phyloP scores from a whole-genome alignment of 1,140 invertebrate genomes.

The Hypothenemus hampei region DNA sequence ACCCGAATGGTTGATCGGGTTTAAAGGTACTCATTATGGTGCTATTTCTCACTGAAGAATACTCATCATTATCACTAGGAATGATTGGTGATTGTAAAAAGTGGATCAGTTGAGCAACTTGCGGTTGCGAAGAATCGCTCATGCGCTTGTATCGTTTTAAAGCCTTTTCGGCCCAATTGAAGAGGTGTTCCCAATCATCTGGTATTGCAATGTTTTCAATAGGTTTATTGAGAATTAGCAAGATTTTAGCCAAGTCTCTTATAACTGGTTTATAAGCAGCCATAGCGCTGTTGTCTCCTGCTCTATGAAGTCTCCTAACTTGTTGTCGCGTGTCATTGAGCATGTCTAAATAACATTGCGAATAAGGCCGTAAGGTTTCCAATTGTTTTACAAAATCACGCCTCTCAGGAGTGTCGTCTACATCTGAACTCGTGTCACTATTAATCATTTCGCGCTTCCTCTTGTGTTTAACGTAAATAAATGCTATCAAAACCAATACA shows the following conservation, averaged over 20 bases:
- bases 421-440: slow-evolving; percentile 42
- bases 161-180: slow-evolving; percentile 68
- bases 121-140: slow-evolving; percentile 47
- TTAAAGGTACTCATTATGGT: slow-evolving; percentile 54
- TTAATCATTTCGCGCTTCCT: slow-evolving; percentile 47
- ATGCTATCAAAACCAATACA: slow-evolving; percentile 55
- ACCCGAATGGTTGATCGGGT: slow-evolving; percentile 46
- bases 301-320: slow-evolving; percentile 62
- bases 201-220: slow-evolving; percentile 62
- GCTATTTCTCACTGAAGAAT: slow-evolving; percentile 32
- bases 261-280: slow-evolving; percentile 66
- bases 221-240: slow-evolving; percentile 64
- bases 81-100: slow-evolving; percentile 55
- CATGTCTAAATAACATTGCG: slow-evolving; percentile 67
- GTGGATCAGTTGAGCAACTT: slow-evolving; percentile 60
- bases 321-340: slow-evolving; percentile 69
- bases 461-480: slow-evolving; percentile 55
- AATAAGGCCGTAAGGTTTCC: slow-evolving; percentile 61
- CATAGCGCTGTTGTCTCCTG: slow-evolving; percentile 62
- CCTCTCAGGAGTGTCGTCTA: slow-evolving; percentile 51
- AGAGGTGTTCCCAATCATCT: slow-evolving; percentile 71
- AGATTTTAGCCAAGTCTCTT: slow-evolving; percentile 67
- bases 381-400: slow-evolving; percentile 64
- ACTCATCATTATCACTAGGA: slow-evolving; percentile 30
- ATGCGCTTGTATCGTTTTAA: slow-evolving; percentile 65